Evolutionary conservation across 2,888 invertebrate genomes (phyloP), one percentile per base, ranked within the genome.

Genomic region (Chymomyza procnemis): DNA sequence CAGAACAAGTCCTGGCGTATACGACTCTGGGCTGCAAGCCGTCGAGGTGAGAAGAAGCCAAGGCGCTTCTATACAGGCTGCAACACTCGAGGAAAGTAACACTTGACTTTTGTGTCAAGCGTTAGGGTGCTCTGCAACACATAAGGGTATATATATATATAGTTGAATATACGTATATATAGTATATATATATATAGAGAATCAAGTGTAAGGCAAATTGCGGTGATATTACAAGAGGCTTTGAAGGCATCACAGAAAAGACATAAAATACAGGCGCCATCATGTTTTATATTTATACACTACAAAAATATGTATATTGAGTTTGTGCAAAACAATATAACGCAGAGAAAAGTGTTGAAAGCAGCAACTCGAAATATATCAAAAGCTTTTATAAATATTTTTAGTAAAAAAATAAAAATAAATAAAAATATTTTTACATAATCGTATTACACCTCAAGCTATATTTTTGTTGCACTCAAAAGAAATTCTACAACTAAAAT

Each of bases 41-140:
- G 50, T 8, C 16, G 50, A 50, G 50, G 14, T 50, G 50, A 50
- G 19, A 50, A n/a, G 18, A 61, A 56, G 61, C 57, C 48, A 57
- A 64, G 65, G 62, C 70, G 63, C 72, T 73, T 77, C 62, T 61
- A 59, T 63, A 70, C 71, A 72, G 73, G 46, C 78, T 64, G 74
- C 82, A 80, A 50, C 76, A 75, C 84, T 85, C 74, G 71, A 75
- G 78, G 71, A 71, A 81, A 76, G 76, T 74, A 83, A 76, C 84
- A 85, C 83, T 83, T 85, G 83, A 83, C 85, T 85, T 83, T 81
- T 83, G 76, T 83, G 83, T 83, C 83, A 83, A 83, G 82, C 76
- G 74, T 76, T 52, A 6, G 8, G 9, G 18, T n/a, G 64, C 59
- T 18, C 16, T 59, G 18, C 1, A 50, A 58, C 55, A 57, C 16